Evolutionary conservation across 2,888 invertebrate genomes (phyloP).

Genomic region (Dendrolimus houi): DNA sequence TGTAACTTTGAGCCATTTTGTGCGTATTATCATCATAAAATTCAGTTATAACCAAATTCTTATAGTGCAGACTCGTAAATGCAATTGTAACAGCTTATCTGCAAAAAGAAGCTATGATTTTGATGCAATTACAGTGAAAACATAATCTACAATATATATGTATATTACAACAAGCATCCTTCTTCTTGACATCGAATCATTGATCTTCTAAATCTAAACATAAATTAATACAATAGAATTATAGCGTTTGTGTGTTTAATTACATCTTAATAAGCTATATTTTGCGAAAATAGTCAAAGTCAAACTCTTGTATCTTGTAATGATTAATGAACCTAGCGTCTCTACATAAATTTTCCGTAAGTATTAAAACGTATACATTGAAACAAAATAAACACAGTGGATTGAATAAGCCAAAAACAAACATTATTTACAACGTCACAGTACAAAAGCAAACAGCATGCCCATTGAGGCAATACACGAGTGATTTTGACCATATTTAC

Average conservation of each 20-base stretch:
- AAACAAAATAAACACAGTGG: conserved; percentile 49
- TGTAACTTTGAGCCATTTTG: conserved; percentile 59
- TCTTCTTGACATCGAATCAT: conserved; percentile 24
- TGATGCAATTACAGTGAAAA: neutral
- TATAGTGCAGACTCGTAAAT: neutral
- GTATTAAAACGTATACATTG: conserved; percentile 40
- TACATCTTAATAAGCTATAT: conserved; percentile 36
- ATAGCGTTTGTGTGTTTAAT: conserved; percentile 34
- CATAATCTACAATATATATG: conserved; percentile 10
- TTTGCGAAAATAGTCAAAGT: conserved; percentile 66
- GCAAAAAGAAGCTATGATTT: conserved; percentile 2
- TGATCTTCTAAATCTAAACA: conserved; percentile 37
- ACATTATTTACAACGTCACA: conserved; percentile 61
- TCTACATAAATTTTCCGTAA: conserved; percentile 44
- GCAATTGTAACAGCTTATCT: neutral
- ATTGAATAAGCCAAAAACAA: conserved; percentile 51
- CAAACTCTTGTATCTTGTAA: conserved; percentile 71
- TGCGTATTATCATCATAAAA: conserved; percentile 31
- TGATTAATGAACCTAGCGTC: conserved; percentile 57
- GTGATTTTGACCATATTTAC: conserved; percentile 35
- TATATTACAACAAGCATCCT: conserved; percentile 36
- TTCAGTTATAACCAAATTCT: conserved; percentile 1
- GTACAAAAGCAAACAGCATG: conserved; percentile 67
- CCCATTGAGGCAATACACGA: conserved; percentile 56
- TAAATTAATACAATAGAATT: conserved; percentile 29